Conservation (phyloP, 2,888 invertebrate genomes). For the Petrophora chlorosata region DNA sequence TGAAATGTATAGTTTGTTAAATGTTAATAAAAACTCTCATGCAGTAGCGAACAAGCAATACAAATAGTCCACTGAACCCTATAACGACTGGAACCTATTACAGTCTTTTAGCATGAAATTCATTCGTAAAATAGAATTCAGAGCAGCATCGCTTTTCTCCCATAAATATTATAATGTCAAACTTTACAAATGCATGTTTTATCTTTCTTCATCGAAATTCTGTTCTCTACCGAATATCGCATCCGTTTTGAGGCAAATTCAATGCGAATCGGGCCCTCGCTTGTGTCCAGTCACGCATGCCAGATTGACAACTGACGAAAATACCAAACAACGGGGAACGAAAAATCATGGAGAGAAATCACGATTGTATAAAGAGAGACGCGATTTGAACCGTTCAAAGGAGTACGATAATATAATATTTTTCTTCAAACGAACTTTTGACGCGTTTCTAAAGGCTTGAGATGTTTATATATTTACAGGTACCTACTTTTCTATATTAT, state of each 20-base stretch:
- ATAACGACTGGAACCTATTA: no score
- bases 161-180: no score
- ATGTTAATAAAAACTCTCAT: slow-evolving; percentile 54
- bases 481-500: neutral
- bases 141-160: no score
- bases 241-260: slow-evolving; percentile 59
- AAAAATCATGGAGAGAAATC: slow-evolving; percentile 35
- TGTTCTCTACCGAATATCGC: slow-evolving; percentile 27
- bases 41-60: slow-evolving; percentile 18
- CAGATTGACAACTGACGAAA: slow-evolving; percentile 73
- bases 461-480: slow-evolving; percentile 13
- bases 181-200: neutral
- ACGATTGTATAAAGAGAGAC: slow-evolving; percentile 33
- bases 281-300: slow-evolving; percentile 59
- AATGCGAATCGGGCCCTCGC: slow-evolving; percentile 51
- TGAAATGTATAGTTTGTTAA: slow-evolving; percentile 57
- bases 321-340: slow-evolving; percentile 43
- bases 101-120: no score
- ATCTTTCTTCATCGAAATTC: slow-evolving; percentile 32
- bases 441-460: slow-evolving; percentile 34
- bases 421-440: slow-evolving; percentile 27
- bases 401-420: slow-evolving; percentile 31
- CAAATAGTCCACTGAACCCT: slow-evolving; percentile 5
- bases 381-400: slow-evolving; percentile 27
- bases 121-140: no score